These are phyloP conservation scores for Bergia sp. DNA, from an alignment of 92 coral and sea anemone genomes.

Conservation along the genomic window DNA sequence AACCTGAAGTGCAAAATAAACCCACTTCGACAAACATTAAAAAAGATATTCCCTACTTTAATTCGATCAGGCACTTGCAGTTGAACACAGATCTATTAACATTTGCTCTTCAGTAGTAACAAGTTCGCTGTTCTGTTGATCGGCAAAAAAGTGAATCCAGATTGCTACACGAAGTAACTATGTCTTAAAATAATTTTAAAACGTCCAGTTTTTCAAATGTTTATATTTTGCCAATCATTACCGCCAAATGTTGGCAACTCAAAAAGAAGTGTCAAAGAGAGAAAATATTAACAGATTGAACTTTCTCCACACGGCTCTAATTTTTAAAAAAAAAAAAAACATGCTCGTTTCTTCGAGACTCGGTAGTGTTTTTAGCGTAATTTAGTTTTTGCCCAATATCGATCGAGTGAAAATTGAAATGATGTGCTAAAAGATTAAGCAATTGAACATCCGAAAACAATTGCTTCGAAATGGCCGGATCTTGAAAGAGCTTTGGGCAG, in stretches of 20 bases:
- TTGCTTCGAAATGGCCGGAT: not conserved
- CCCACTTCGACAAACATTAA: too few relatives aligned
- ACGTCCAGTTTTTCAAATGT: not conserved
- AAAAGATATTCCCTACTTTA: not conserved
- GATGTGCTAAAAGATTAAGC: constrained; percentile 15
- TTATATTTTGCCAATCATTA: not conserved
- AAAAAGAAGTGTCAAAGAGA: not conserved
- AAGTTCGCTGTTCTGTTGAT: not conserved
- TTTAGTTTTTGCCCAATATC: not conserved
- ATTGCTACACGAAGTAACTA: not conserved
- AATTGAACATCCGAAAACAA: not conserved
- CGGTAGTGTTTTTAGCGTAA: not conserved
- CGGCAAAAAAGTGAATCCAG: not conserved
- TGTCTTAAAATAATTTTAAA: too few relatives aligned
- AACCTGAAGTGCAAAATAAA: too few relatives aligned
- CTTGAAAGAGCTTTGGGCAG: constrained; percentile 2
- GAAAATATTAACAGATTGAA: not conserved
- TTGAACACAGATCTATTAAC: not conserved
- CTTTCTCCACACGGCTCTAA: not conserved
- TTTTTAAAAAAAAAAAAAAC: too few relatives aligned
- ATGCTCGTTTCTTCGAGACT: not conserved
- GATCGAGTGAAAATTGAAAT: not conserved
- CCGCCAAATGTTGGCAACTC: not conserved
- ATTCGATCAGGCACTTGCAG: not conserved
- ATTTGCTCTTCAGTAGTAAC: not conserved